Conservation (phyloP, 2,888 invertebrate genomes). For the Lysandra bellargus region DNA sequence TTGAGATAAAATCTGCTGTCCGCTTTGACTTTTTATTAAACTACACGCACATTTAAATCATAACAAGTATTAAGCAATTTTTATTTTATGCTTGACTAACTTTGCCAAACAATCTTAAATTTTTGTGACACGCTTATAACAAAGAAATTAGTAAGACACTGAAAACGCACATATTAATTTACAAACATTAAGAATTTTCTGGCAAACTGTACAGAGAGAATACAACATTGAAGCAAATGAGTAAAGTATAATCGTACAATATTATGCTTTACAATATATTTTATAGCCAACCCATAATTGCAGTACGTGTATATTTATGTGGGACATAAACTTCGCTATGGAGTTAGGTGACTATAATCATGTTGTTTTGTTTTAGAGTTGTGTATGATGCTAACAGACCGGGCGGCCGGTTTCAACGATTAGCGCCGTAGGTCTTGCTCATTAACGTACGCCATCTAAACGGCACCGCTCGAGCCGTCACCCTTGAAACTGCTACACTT, state of each 20-base stretch:
- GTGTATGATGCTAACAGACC: slow-evolving; percentile 47
- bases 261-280: slow-evolving; percentile 54
- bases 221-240: slow-evolving; percentile 48
- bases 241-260: slow-evolving; percentile 52
- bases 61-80: too few species aligned
- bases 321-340: slow-evolving; percentile 47
- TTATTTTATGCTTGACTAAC: not conserved
- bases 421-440: slow-evolving; percentile 74
- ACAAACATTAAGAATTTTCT: not conserved
- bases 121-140: not conserved
- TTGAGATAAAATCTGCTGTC: too few species aligned
- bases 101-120: not conserved
- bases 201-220: slow-evolving; percentile 36
- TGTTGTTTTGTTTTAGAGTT: slow-evolving; percentile 45
- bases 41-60: too few species aligned
- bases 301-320: slow-evolving; percentile 43
- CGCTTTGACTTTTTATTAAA: too few species aligned
- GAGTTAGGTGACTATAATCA: slow-evolving; percentile 47
- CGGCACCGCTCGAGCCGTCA: slow-evolving; percentile 55
- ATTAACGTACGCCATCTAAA: slow-evolving; percentile 73
- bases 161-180: not conserved
- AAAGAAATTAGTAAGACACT: not conserved
- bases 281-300: slow-evolving; percentile 46
- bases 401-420: slow-evolving; percentile 76
- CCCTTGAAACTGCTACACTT: slow-evolving; percentile 42